Conservation (phyloP, 64 coral and sea anemone species). For the Dendronephthya gigantea region DNA sequence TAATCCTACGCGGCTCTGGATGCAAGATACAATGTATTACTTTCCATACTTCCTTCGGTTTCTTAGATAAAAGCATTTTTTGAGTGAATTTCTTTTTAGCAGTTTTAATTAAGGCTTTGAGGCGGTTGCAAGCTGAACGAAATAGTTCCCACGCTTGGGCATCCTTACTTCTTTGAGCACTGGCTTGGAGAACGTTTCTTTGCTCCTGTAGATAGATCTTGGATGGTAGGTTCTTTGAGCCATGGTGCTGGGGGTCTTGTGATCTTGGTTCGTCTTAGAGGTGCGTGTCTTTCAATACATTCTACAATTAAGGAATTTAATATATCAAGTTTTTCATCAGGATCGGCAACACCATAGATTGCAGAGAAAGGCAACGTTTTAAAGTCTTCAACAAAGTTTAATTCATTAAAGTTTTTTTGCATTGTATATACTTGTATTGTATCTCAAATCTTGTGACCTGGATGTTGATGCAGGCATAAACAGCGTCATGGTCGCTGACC, state of each 20-base stretch:
- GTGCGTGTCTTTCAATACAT: neutral
- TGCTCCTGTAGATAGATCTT: too few species aligned
- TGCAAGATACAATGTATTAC: too few species aligned
- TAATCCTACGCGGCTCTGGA: too few species aligned
- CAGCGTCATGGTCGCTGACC: conserved; percentile 25
- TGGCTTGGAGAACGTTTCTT: too few species aligned
- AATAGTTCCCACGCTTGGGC: too few species aligned
- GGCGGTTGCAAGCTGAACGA: too few species aligned
- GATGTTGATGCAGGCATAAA: conserved; percentile 19
- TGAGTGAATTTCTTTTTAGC: too few species aligned
- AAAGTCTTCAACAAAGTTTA: neutral
- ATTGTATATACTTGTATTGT: conserved; percentile 19
- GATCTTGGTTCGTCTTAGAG: neutral
- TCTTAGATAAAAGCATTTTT: too few species aligned
- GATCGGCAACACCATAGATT: neutral
- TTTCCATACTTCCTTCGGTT: too few species aligned
- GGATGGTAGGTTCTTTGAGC: neutral
- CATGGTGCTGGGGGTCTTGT: neutral
- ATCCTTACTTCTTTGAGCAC: too few species aligned
- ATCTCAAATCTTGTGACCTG: conserved; percentile 27
- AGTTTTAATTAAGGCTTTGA: too few species aligned
- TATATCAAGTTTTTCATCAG: neutral
- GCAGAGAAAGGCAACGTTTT: neutral
- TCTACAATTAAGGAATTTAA: neutral
- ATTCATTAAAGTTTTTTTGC: neutral